Evolutionary conservation across 2,888 invertebrate species (phyloP).

Genomic region (Cordilura impudica): DNA sequence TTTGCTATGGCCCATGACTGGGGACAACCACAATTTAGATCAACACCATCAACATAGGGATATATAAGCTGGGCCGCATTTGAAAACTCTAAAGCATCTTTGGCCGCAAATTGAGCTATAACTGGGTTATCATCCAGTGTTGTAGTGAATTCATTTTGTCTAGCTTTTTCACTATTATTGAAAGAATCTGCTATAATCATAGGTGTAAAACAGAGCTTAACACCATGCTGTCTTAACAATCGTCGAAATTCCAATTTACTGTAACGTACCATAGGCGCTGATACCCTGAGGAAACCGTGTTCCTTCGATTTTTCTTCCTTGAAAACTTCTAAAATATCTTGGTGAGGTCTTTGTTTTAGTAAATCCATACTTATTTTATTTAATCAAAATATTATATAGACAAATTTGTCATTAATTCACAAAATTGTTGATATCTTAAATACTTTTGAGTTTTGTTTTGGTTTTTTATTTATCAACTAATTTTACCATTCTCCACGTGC

Average conservation of each 20-base stretch:
- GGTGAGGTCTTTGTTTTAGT: slow-evolving; percentile 51
- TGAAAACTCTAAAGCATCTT: slow-evolving; percentile 88
- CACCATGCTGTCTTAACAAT: slow-evolving; percentile 87
- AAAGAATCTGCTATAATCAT: slow-evolving; percentile 98
- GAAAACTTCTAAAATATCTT: slow-evolving; percentile 84
- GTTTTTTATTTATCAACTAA: slow-evolving; percentile 19
- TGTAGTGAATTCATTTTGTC: slow-evolving; percentile 89
- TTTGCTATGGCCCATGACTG: slow-evolving; percentile 96
- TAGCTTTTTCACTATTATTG: slow-evolving; percentile 90
- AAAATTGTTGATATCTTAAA: slow-evolving; percentile 11
- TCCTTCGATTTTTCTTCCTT: slow-evolving; percentile 77
- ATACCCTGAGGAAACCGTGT: slow-evolving; percentile 84
- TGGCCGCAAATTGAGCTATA: slow-evolving; percentile 97
- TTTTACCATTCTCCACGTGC: neutral
- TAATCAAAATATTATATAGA: no score
- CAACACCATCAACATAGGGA: slow-evolving; percentile 93
- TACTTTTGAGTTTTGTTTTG: slow-evolving; percentile 33
- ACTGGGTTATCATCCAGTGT: slow-evolving; percentile 88
- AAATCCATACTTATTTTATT: neutral
- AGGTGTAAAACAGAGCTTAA: slow-evolving; percentile 94
- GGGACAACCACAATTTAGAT: slow-evolving; percentile 98
- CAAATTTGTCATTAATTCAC: neutral
- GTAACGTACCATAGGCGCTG: slow-evolving; percentile 98
- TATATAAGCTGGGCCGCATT: slow-evolving; percentile 90
- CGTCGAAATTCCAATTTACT: slow-evolving; percentile 91